These are phyloP conservation scores for Drosophila subsilvestris DNA, from an alignment of 2,888 invertebrate species.

Conservation along the genomic window DNA sequence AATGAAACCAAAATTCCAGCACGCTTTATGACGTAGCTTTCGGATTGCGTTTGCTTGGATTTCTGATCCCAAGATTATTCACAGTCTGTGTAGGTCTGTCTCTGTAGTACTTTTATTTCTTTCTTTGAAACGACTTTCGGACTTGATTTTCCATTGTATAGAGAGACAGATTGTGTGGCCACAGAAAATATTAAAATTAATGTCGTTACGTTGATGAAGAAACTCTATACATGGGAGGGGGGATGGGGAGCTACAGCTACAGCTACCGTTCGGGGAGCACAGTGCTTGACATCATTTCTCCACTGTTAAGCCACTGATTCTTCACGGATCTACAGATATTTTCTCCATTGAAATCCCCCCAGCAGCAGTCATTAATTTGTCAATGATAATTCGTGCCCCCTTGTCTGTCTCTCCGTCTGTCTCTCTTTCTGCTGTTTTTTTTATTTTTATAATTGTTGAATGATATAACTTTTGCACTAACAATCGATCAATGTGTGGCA, in stretches of 20 bases:
- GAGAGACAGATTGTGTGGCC: slow-evolving; percentile 41
- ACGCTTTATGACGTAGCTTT: slow-evolving; percentile 73
- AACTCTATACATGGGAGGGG: slow-evolving; percentile 29
- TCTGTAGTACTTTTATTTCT: slow-evolving; percentile 41
- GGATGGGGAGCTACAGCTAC: background rate
- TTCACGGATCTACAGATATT: slow-evolving; percentile 12
- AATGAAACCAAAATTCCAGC: slow-evolving; percentile 68
- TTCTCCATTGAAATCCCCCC: slow-evolving; percentile 33
- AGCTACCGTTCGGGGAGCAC: slow-evolving; percentile 60
- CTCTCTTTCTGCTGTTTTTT: slow-evolving; percentile 19
- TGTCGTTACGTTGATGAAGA: slow-evolving; percentile 44
- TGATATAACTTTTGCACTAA: slow-evolving; percentile 55
- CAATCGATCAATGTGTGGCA: slow-evolving; percentile 75
- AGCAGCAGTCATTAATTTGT: slow-evolving; percentile 65
- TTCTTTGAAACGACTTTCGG: slow-evolving; percentile 76
- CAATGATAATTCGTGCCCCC: slow-evolving; percentile 62
- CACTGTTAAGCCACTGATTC: slow-evolving; percentile 51
- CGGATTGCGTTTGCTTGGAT: slow-evolving; percentile 37
- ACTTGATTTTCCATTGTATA: slow-evolving; percentile 56
- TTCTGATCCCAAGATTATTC: slow-evolving; percentile 71
- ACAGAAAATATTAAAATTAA: slow-evolving; percentile 54
- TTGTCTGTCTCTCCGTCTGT: slow-evolving; percentile 14
- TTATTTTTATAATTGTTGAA: slow-evolving; percentile 77
- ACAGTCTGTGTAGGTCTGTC: slow-evolving; percentile 26
- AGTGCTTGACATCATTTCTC: slow-evolving; percentile 72